Percentiles rank a stretch among this genome's conserved stretches.
phyloP scores from a whole-genome alignment of 2,797 vertebrate genomes.

The Aeoliscus strigatus region DNA sequence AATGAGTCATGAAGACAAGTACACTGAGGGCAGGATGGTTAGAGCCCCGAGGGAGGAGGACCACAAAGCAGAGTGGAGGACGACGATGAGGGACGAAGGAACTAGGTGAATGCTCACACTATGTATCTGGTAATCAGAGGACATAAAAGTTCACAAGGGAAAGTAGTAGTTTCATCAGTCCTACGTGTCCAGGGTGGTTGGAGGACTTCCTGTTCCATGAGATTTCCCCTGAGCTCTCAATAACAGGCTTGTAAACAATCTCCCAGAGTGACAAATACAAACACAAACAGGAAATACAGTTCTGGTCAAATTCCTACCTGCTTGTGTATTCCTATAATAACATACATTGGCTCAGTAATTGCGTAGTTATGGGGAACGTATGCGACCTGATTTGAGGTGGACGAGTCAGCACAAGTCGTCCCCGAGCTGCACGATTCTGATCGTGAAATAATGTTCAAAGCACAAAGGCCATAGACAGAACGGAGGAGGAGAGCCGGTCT shows the following conservation, averaged over 20 bases:
- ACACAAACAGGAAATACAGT: conserved; percentile 15
- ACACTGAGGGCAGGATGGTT: conserved; percentile 24
- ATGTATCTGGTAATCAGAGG: conserved; percentile 13
- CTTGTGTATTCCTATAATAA: conserved; percentile 19
- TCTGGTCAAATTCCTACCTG: conserved; percentile 27
- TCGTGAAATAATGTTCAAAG: conserved; percentile 19
- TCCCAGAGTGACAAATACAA: conserved; percentile 25
- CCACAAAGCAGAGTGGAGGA: conserved; percentile 2
- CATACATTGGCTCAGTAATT: conserved; percentile 20
- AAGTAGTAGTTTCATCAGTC: conserved; percentile 12
- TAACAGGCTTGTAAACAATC: conserved; percentile 16
- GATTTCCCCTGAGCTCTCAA: conserved; percentile 8
- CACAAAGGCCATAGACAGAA: conserved; percentile 15
- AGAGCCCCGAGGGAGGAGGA: conserved; percentile 15
- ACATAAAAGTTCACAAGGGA: conserved; percentile 4
- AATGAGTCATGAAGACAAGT: conserved; percentile 38
- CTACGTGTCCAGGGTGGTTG: conserved; percentile 14
- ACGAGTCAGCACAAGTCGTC: background rate
- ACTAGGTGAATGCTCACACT: conserved; percentile 39
- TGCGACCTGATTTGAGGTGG: background rate
- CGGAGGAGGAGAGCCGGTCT: background rate
- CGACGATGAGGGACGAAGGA: conserved; percentile 30
- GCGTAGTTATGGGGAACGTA: conserved; percentile 10
- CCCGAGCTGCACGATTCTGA: background rate
- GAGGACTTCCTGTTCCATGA: conserved; percentile 29